Percentiles rank a stretch among this genome's conserved stretches.
Evolutionary conservation across 2,797 vertebrate genomes (phyloP).

Genomic region (Choloepus didactylus): DNA sequence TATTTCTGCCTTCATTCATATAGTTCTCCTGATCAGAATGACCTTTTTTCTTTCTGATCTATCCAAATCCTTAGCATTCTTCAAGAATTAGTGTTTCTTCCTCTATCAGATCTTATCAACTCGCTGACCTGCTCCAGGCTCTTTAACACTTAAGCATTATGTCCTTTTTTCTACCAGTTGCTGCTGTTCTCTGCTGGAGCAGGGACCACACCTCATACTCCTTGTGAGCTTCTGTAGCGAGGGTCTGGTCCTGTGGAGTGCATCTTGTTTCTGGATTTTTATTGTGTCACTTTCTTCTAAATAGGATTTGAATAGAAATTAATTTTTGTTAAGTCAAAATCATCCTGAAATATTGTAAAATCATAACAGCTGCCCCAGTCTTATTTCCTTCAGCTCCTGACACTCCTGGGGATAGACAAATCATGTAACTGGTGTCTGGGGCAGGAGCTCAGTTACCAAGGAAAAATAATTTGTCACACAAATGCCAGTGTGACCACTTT

Average conservation of each 20-base stretch:
- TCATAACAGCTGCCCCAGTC: neutral
- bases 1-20: neutral
- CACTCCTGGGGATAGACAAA: neutral
- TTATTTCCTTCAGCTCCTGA: neutral
- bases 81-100: neutral
- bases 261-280: neutral
- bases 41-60: neutral
- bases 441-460: neutral
- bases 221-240: neutral
- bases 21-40: neutral
- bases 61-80: neutral
- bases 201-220: neutral
- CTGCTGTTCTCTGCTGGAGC: neutral
- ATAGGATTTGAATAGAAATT: slow-evolving; percentile 12
- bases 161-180: neutral
- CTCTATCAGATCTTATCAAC: neutral
- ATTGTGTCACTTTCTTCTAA: neutral
- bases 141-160: fast-evolving
- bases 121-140: too few species aligned
- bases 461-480: neutral
- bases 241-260: neutral
- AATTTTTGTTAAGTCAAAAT: neutral
- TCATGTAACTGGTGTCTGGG: neutral
- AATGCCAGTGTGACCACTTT: neutral
- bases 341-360: neutral